A percentile compares a stretch with the other conserved stretches of the same genome.
phyloP scores from a whole-genome alignment of 53 echinoderm and acorn worm species.

The Paracentrotus lividus region DNA sequence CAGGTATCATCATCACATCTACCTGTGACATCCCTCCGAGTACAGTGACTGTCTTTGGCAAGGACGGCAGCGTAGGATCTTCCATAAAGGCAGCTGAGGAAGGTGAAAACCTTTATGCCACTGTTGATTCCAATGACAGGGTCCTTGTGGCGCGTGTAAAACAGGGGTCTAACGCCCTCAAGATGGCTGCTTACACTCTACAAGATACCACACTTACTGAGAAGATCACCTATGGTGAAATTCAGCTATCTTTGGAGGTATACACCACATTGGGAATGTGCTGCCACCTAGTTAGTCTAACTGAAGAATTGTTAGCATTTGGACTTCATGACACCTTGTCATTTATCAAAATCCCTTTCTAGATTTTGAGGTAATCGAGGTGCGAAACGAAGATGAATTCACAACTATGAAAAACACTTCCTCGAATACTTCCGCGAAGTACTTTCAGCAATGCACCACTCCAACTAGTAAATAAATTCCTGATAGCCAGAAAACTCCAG shows the following conservation, averaged over 20 bases:
- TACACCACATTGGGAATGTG: background rate
- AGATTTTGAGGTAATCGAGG: background rate
- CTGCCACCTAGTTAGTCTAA: background rate
- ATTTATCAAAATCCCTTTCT: background rate
- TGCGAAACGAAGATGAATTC: background rate
- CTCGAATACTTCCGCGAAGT: no score
- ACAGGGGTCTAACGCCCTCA: background rate
- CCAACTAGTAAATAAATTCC: no score
- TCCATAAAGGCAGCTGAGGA: background rate
- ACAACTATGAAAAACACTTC: no score
- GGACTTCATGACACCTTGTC: background rate
- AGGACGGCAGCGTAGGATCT: background rate
- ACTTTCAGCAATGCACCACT: no score
- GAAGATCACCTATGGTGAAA: background rate
- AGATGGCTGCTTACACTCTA: background rate
- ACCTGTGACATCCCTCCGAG: conserved; percentile 43
- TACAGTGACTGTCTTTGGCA: conserved; percentile 21
- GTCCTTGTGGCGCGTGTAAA: background rate
- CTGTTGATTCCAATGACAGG: background rate
- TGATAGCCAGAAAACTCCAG: no score
- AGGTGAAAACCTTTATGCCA: background rate
- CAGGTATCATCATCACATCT: background rate
- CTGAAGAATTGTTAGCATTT: conserved; percentile 7
- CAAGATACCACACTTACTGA: background rate
- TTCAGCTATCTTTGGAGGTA: background rate